Evolutionary conservation across 64 coral and sea anemone genomes (phyloP), one percentile per base, ranked within the genome.

Genomic region (Pocillopora damicornis): DNA sequence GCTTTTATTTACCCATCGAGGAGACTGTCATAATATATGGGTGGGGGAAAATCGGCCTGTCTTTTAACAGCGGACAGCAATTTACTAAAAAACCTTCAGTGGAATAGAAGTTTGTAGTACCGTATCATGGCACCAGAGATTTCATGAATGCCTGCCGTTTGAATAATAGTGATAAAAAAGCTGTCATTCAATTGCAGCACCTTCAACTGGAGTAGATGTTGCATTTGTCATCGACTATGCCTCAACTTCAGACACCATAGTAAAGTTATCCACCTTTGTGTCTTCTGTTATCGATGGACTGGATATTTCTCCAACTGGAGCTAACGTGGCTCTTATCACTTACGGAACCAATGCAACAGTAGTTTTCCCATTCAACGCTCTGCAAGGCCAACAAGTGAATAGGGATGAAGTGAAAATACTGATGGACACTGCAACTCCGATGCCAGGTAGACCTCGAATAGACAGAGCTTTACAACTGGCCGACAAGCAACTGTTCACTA

Each of bases 401-500:
- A 51, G 1, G 62, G 73, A 74, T 36, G 37, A 23, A 15, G 63
- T 91, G 60, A 91, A 91, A 61, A 35, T 35, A 2, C 20, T 91
- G 11, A 35, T 91, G 15, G 75, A 87, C 61, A 60, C 61, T 15
- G 75, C 75, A 56, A 51, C 25, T 0, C 45, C 62, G 20, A 85
- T 79, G 37, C 4, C 83, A 58, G 82, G 83, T 45, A 67, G 61
- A 20, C 75, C 90, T 13, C 42, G 75, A 37, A 86, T 87, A 60
- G 83, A 91, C 51, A 84, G 59, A 73, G 90, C 90, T 25, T 60
- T 86, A 30, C 42, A 91, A 79, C 61, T 87, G 20, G 90, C 90
- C 11, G 66, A 91, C 13, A 59, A 78, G 20, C 58, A 80, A 35
- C 37, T 91, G 30, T 91, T 91, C 34, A 73, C 83, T 42, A 34